phyloP scores from a whole-genome alignment of 2,113 vertebrate species.

The Solea senegalensis region DNA sequence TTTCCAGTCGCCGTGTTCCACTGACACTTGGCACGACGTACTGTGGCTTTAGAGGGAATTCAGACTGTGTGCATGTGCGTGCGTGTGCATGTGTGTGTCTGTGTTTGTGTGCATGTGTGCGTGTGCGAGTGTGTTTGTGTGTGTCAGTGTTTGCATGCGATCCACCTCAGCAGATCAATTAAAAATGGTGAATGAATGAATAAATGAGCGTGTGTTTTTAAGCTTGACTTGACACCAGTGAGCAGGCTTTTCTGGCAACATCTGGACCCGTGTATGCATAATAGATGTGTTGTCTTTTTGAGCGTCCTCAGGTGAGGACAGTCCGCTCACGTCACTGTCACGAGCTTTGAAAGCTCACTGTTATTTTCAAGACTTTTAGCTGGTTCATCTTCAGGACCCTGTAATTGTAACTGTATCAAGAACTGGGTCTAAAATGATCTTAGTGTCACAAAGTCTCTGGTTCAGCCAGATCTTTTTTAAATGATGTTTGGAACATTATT shows the following conservation, averaged over 20 bases:
- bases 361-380: not conserved
- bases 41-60: not conserved
- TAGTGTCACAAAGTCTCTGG: too few relatives aligned
- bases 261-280: constrained; percentile 69
- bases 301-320: constrained; percentile 31
- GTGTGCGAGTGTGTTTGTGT: constrained; percentile 1
- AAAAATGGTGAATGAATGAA: constrained; percentile 67
- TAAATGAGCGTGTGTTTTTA: constrained; percentile 53
- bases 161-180: constrained; percentile 49
- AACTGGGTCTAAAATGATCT: too few relatives aligned
- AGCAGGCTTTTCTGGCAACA: constrained; percentile 60
- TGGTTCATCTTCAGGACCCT: not conserved
- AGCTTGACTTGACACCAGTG: constrained; percentile 63
- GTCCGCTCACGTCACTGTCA: not conserved
- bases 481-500: too few relatives aligned
- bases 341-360: not conserved
- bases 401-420: too few relatives aligned
- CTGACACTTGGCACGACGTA: constrained; percentile 39
- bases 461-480: too few relatives aligned
- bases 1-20: constrained; percentile 27
- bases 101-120: constrained; percentile 20
- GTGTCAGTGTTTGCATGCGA: not conserved
- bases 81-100: not conserved
- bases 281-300: constrained; percentile 60
- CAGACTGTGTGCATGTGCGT: constrained; percentile 21